A percentile compares a stretch with the other conserved stretches of the same genome.
Evolutionary conservation across 2,888 invertebrate species (phyloP).

Genomic region (Ormia ochracea): DNA sequence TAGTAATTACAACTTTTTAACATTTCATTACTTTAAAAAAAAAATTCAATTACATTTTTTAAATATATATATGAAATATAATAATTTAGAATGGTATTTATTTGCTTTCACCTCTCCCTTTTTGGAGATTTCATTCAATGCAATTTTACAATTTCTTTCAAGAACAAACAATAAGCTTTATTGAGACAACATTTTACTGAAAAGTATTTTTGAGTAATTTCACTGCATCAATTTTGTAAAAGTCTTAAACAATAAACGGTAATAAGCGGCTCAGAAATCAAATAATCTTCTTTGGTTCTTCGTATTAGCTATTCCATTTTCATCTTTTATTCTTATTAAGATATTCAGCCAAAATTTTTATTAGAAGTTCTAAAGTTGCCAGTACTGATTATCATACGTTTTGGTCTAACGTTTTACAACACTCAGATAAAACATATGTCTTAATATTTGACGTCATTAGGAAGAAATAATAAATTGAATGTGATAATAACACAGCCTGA

Average conservation of each 20-base stretch:
- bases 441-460: constrained; percentile 31
- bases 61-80: neutral
- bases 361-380: neutral
- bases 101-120: constrained; percentile 32
- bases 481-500: neutral
- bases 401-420: neutral
- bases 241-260: constrained; percentile 4
- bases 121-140: neutral
- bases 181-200: neutral
- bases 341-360: constrained; percentile 11
- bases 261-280: constrained; percentile 30
- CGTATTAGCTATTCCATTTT: constrained; percentile 16
- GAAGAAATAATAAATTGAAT: neutral
- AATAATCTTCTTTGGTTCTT: constrained; percentile 31
- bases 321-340: constrained; percentile 14
- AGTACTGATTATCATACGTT: neutral
- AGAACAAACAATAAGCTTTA: neutral
- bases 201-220: neutral
- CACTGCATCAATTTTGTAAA: neutral
- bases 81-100: neutral
- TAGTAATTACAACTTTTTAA: neutral
- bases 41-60: neutral
- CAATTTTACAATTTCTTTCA: neutral
- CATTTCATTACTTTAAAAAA: neutral
- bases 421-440: constrained; percentile 28